These are phyloP conservation scores for Diorhabda carinulata DNA, from an alignment of 1,140 invertebrate species.

Conservation along the genomic window DNA sequence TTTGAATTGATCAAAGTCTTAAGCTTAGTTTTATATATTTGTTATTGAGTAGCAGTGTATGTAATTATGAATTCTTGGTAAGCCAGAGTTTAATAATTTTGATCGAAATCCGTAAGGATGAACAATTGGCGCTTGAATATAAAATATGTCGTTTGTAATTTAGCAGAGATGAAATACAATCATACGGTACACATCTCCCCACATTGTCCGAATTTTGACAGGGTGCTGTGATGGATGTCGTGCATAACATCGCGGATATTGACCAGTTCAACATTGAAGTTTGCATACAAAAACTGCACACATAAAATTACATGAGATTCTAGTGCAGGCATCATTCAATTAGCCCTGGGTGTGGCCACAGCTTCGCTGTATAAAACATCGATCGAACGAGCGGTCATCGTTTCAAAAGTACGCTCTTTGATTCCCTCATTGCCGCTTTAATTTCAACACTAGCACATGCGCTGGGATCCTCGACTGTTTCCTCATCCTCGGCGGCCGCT, in stretches of 20 bases:
- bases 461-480: slow-evolving; percentile 35
- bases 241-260: slow-evolving; percentile 26
- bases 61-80: neutral
- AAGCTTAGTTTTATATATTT: too few relatives aligned
- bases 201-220: slow-evolving; percentile 35
- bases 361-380: slow-evolving; percentile 49
- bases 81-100: slow-evolving; percentile 30
- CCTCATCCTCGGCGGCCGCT: slow-evolving; percentile 21
- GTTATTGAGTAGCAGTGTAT: neutral
- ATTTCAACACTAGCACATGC: slow-evolving; percentile 44
- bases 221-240: slow-evolving; percentile 29
- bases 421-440: slow-evolving; percentile 49
- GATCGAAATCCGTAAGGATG: slow-evolving; percentile 22
- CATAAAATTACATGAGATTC: slow-evolving; percentile 37
- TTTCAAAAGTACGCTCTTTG: slow-evolving; percentile 50
- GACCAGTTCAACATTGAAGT: slow-evolving; percentile 22
- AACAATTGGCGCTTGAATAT: slow-evolving; percentile 29
- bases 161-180: slow-evolving; percentile 31
- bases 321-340: slow-evolving; percentile 46
- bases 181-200: slow-evolving; percentile 20
- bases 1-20: too few relatives aligned
- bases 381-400: slow-evolving; percentile 50
- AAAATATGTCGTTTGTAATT: slow-evolving; percentile 32
- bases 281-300: slow-evolving; percentile 27
- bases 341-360: slow-evolving; percentile 48